phyloP scores from a whole-genome alignment of 2,888 invertebrate genomes.

The Acleris emargana region DNA sequence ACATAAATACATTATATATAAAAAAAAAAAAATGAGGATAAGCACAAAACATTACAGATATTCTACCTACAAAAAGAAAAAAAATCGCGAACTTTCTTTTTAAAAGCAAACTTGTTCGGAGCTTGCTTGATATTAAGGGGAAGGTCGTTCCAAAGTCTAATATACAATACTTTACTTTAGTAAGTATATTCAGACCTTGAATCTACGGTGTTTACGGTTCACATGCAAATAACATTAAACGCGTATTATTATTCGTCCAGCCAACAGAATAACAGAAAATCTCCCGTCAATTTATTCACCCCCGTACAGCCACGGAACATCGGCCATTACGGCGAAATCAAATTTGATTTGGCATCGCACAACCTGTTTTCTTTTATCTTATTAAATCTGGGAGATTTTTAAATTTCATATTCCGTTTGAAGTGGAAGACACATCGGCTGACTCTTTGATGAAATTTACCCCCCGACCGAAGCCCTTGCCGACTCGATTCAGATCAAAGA shows the following conservation, averaged over 20 bases:
- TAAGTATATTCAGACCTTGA: too few relatives aligned
- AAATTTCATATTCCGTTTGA: constrained; percentile 26
- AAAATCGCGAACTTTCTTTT: too few relatives aligned
- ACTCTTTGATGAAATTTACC: constrained; percentile 24
- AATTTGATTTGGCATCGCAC: constrained; percentile 16
- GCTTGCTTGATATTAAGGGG: too few relatives aligned
- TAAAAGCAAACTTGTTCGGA: too few relatives aligned
- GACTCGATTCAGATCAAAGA: constrained; percentile 30
- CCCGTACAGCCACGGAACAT: neutral
- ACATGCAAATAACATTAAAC: neutral
- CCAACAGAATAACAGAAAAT: constrained; percentile 6
- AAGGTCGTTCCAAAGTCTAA: too few relatives aligned
- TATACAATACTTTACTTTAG: too few relatives aligned
- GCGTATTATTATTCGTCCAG: constrained; percentile 5
- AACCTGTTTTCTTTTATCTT: constrained; percentile 21
- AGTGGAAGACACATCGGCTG: constrained; percentile 21
- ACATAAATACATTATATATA: too few relatives aligned
- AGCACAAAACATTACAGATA: too few relatives aligned
- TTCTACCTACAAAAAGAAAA: too few relatives aligned
- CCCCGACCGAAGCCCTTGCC: constrained; percentile 13
- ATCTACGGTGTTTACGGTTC: neutral
- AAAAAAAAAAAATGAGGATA: too few relatives aligned
- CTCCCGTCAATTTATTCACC: constrained; percentile 9
- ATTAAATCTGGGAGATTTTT: constrained; percentile 20
- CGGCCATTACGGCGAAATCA: constrained; percentile 8